Percentiles rank a stretch among this genome's conserved stretches.
These are phyloP conservation scores for Corapipo altera DNA, from an alignment of 2,113 vertebrate genomes.

Conservation along the genomic window DNA sequence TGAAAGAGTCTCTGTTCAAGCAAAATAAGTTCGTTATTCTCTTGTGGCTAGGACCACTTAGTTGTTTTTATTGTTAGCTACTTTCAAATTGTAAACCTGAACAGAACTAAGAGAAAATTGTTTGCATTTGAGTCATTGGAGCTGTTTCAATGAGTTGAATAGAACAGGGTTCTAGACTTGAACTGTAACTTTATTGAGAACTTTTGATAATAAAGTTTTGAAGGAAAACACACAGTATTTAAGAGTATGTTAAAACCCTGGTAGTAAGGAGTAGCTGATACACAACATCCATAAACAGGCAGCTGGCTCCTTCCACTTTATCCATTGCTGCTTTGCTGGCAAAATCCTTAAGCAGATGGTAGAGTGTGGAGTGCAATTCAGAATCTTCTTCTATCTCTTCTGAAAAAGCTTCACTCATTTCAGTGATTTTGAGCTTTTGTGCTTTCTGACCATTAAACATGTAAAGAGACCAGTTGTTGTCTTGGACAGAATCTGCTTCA, in stretches of 20 bases:
- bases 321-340: slow-evolving; percentile 67
- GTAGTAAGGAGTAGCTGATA: slow-evolving; percentile 80
- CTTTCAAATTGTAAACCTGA: neutral
- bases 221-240: neutral
- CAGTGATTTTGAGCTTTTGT: slow-evolving; percentile 77
- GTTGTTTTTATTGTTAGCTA: too few relatives aligned
- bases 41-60: too few relatives aligned
- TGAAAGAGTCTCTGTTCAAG: neutral
- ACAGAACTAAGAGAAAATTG: neutral
- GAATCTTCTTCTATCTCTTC: slow-evolving; percentile 71
- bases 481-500: neutral
- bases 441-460: slow-evolving; percentile 78
- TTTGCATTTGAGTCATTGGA: neutral
- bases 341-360: slow-evolving; percentile 83
- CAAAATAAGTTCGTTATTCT: too few relatives aligned
- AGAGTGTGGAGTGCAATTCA: slow-evolving; percentile 88
- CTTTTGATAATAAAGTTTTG: slow-evolving; percentile 44
- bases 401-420: slow-evolving; percentile 77
- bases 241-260: slow-evolving; percentile 79
- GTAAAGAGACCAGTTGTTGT: slow-evolving; percentile 73
- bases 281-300: slow-evolving; percentile 72
- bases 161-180: neutral
- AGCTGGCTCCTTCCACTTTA: slow-evolving; percentile 25
- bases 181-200: slow-evolving; percentile 22
- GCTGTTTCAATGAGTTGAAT: neutral